A percentile compares a stretch with the other conserved stretches of the same genome.
Evolutionary conservation across 2,797 vertebrate genomes (phyloP).

Genomic region (Pseudomugil tenellus): DNA sequence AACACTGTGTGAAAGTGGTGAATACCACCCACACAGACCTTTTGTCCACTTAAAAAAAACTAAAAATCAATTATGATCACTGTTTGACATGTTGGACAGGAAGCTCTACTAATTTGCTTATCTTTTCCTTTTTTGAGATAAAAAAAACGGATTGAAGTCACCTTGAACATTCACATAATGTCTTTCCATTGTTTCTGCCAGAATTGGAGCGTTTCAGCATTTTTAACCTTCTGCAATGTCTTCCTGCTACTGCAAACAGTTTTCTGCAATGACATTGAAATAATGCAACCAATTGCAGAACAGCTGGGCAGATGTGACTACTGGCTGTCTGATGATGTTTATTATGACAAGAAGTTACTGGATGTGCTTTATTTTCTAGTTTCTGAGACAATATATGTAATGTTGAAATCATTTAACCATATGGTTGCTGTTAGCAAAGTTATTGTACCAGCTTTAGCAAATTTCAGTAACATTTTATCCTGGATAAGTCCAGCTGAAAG

Average conservation of each 20-base stretch:
- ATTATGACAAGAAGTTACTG: no score
- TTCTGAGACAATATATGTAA: background rate
- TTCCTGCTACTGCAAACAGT: background rate
- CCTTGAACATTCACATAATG: slow-evolving; percentile 24
- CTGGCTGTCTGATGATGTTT: no score
- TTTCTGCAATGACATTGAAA: background rate
- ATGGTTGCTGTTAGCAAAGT: slow-evolving; percentile 20
- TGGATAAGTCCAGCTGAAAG: no score
- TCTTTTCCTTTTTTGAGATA: slow-evolving; percentile 9
- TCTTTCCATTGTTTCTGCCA: background rate
- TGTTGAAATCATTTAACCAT: background rate
- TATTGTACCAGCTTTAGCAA: slow-evolving; percentile 29
- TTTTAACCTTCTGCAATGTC: slow-evolving; percentile 1
- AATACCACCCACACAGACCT: background rate
- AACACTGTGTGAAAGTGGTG: background rate
- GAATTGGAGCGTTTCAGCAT: slow-evolving; percentile 12
- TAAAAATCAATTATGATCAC: background rate
- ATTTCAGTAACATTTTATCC: slow-evolving; percentile 17
- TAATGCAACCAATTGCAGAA: no score
- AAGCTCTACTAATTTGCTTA: background rate
- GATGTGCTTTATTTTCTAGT: background rate
- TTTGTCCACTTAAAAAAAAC: background rate
- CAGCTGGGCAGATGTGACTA: no score
- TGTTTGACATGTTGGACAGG: slow-evolving; percentile 1
- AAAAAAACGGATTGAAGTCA: slow-evolving; percentile 18